A percentile compares a stretch with the other conserved stretches of the same genome.
Evolutionary conservation across 2,888 invertebrate genomes (phyloP).

Genomic region (Platycheirus albimanus): DNA sequence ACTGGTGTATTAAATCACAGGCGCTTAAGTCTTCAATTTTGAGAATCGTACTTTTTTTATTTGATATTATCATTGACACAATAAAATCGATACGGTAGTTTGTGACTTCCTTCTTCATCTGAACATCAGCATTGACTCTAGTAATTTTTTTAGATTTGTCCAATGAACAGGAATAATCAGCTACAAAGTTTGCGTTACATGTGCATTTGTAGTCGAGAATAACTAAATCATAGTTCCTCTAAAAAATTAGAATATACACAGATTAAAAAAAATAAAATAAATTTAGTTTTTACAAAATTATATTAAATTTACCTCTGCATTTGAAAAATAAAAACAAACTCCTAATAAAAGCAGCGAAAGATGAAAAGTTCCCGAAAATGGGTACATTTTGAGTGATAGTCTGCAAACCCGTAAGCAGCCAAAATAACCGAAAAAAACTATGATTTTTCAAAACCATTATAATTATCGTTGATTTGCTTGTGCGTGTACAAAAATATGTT

Average conservation of each 20-base stretch:
- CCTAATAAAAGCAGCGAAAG: too few species aligned
- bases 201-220: not conserved
- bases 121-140: not conserved
- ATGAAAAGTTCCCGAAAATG: too few species aligned
- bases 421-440: too few species aligned
- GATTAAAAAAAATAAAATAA: not conserved
- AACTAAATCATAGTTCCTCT: not conserved
- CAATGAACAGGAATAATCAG: not conserved
- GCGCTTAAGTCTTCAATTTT: not conserved
- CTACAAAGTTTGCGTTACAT: not conserved
- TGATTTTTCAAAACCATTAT: too few species aligned
- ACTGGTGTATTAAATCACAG: not conserved
- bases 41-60: not conserved
- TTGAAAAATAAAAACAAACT: too few species aligned
- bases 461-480: too few species aligned
- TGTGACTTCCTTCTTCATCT: constrained; percentile 3
- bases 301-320: too few species aligned
- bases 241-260: not conserved
- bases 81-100: not conserved
- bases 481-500: too few species aligned
- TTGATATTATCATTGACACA: not conserved
- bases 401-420: too few species aligned
- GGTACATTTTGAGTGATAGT: too few species aligned
- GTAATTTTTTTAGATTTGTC: not conserved
- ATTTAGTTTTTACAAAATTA: not conserved